Base-by-base conservation (phyloP, 2,113 vertebrate species). In the Notarius lentiginosus region DNA sequence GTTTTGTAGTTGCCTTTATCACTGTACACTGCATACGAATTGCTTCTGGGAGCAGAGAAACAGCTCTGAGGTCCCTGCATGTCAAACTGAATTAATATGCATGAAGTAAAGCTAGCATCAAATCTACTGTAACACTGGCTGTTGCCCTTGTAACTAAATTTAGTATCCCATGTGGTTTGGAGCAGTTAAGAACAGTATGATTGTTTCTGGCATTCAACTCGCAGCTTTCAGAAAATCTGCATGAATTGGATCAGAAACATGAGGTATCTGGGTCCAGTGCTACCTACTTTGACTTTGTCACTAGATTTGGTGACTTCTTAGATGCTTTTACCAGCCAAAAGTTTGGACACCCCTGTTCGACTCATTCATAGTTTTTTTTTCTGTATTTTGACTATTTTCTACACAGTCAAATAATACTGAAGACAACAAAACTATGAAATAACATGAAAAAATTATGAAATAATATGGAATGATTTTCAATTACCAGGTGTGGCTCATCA, bases 71-170 rank as follows among this genome's bases (percentile, higher is more conserved):
- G 49, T 73, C 12, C 3, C 88, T n/a, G 14, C 17, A 63, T 87
- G 41, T 63, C 75, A 22, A 53, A 55, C 85, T 70, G 30, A 70
- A 30, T 82, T 47, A 47, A 55, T 80, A 60, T 86, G 41, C 10
- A 14, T 30, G 61, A 24, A 68, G 41, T 66, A 66, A 68, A 84
- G 27, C 76, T 70, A 53, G 63, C 49, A 41, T 30, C 60, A 80
- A 80, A 68, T 86, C 76, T 86, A n/a, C 49, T 18, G 2, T 15
- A 81, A n/a, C 85, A 81, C 15, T 41, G 53, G 12, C 51, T 27
- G 7, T 41, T 58, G 70, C 41, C 72, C 58, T 49, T 85, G 76
- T 41, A 58, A 17, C 18, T 68, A 80, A 80, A 86, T 58, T 30
- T 79, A 80, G 53, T 9, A 0, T 47, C 27, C n/a, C 2, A 17